Evolutionary conservation across 2,888 invertebrate species (phyloP), one percentile per base, ranked within the genome.

Genomic region (Panopea generosa): DNA sequence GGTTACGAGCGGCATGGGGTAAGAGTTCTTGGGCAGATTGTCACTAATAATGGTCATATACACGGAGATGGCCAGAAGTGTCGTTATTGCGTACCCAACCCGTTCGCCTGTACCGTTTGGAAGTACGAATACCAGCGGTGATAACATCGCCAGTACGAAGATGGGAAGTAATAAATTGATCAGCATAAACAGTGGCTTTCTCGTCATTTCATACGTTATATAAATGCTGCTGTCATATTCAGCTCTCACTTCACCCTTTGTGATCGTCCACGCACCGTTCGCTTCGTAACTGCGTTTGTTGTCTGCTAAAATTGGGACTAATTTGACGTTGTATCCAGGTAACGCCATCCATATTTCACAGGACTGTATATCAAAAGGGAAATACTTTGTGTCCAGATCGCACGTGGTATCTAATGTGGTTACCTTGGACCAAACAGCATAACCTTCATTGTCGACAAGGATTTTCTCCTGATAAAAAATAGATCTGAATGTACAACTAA

Each of bases 21-120:
- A 50, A 0, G 59, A 68, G 50, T 68, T 68, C 38, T 59, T 38
- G 1, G 68, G 68, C 9, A 68, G 27, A 27, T 60, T 59, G 18
- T 60, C 68, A 27, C 60, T 43, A 20, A 68, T 50, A 4, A 68
- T 68, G 18, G 68, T 68, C 68, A 68, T 68, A 18, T 69, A 69
- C 0, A 69, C 69, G 9, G 69, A 69, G 14, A 69, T 55, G 2
- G 69, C 69, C 24, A 69, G 47, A 14, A 69, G 26, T 24, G 26
- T 61, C 2, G 69, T 69, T 11, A 69, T 62, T 6, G 69, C 40
- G 38, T 47, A 69, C 3, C 69, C 69, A 2, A 69, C 56, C 22
- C 69, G 43, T 16, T 69, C 69, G 0, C 69, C 69, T n/a, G 69
- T 53, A n/a, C 55, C 61, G 24, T 45, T 62, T 0, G 69, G 69